These are phyloP conservation scores for Crotophaga sulcirostris DNA, from an alignment of 2,113 vertebrate genomes.

Conservation along the genomic window DNA sequence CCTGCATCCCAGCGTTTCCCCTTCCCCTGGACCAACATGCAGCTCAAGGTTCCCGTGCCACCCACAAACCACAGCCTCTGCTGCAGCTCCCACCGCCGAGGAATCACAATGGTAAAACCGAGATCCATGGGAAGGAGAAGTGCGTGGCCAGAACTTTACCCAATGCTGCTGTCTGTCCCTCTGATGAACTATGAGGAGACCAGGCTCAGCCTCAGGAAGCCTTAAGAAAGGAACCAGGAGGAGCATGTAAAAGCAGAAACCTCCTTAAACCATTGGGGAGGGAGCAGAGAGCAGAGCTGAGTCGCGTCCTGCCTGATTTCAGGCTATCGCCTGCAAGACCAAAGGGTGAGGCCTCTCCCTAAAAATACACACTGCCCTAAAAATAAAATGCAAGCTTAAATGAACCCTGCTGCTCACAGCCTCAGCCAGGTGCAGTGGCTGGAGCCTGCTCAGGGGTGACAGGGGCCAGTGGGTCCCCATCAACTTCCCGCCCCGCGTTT, in stretches of 20 bases:
- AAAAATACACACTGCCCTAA: constrained; percentile 61
- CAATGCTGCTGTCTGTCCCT: neutral
- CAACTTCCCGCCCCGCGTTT: rapidly evolving
- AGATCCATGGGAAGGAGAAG: neutral
- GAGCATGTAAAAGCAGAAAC: neutral
- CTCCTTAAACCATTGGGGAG: neutral
- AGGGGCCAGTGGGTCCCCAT: neutral
- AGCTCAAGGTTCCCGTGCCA: neutral
- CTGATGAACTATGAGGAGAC: rapidly evolving
- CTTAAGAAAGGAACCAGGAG: neutral
- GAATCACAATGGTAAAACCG: rapidly evolving
- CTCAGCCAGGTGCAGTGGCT: rapidly evolving
- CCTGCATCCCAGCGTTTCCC: rapidly evolving
- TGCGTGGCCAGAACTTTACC: neutral
- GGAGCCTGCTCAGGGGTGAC: neutral
- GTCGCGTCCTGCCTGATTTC: neutral
- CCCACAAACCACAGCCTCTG: rapidly evolving
- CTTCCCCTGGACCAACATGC: neutral
- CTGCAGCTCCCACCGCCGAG: neutral
- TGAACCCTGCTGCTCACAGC: neutral
- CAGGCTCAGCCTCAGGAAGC: neutral
- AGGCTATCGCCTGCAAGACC: neutral
- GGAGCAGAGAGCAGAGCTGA: neutral
- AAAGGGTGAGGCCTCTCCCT: constrained; percentile 60
- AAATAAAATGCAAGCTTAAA: constrained; percentile 25